A percentile compares a stretch with the other conserved stretches of the same genome.
Conservation (phyloP, 1,140 invertebrate species). For the Lerema accius region DNA sequence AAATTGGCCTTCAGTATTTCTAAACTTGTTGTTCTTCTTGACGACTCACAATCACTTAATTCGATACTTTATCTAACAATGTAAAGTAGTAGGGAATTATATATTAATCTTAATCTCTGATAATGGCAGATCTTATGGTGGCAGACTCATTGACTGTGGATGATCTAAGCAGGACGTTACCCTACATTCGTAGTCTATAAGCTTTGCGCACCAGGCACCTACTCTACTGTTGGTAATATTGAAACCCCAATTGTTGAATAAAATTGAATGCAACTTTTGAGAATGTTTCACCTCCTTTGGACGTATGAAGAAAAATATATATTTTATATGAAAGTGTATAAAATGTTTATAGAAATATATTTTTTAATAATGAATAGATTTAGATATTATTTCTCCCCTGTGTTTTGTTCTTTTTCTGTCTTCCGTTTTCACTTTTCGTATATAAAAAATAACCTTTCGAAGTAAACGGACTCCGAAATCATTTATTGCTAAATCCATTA, state of each 20-base stretch:
- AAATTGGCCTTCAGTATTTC: conserved; percentile 50
- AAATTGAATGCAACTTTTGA: conserved; percentile 26
- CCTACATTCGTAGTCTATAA: conserved; percentile 81
- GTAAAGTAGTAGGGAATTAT: conserved; percentile 24
- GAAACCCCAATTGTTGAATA: conserved; percentile 23
- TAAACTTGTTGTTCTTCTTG: conserved; percentile 28
- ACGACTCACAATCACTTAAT: conserved; percentile 35
- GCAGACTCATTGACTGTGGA: conserved; percentile 73
- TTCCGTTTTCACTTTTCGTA: neutral
- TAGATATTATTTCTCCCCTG: conserved; percentile 10
- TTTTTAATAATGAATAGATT: conserved; percentile 12
- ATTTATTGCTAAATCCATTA: conserved; percentile 20
- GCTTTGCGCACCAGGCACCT: conserved; percentile 59
- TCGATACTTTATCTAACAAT: conserved; percentile 39
- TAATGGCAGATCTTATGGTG: conserved; percentile 78
- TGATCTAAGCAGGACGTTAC: conserved; percentile 79
- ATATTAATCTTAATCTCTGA: conserved; percentile 57
- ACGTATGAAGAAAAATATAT: conserved; percentile 12
- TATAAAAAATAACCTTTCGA: neutral
- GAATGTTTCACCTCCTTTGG: conserved; percentile 29
- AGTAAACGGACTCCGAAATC: neutral
- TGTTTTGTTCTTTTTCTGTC: conserved; percentile 3
- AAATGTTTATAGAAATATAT: neutral
- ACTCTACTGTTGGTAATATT: conserved; percentile 38
- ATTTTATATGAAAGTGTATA: neutral